Evolutionary conservation across 2,113 vertebrate species (phyloP).

Genomic region (Labrus mixtus): DNA sequence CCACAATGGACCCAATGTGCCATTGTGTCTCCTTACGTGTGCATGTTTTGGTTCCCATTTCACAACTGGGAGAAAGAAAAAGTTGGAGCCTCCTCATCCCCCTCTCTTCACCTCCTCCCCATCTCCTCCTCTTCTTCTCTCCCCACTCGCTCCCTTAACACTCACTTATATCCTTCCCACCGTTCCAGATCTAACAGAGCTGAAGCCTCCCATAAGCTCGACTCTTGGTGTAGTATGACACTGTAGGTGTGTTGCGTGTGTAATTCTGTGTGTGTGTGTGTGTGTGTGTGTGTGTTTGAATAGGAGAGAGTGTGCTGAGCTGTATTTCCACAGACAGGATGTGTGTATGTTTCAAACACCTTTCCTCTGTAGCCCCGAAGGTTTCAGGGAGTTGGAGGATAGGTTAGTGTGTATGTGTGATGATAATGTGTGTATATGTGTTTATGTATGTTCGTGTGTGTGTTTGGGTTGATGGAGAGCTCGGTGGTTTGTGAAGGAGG

Average conservation of each 20-base stretch:
- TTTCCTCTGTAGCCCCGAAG: slow-evolving; percentile 73
- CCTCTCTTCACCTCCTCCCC: slow-evolving; percentile 45
- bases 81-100: slow-evolving; percentile 49
- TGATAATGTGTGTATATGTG: slow-evolving; percentile 23
- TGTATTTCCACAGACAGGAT: slow-evolving; percentile 63
- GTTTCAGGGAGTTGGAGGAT: slow-evolving; percentile 60
- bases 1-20: background rate
- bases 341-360: slow-evolving; percentile 79
- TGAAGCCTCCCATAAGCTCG: slow-evolving; percentile 59
- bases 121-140: slow-evolving; percentile 45
- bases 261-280: slow-evolving; percentile 15
- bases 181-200: slow-evolving; percentile 63
- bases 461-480: slow-evolving; percentile 32
- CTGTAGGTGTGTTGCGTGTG: slow-evolving; percentile 47
- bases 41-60: slow-evolving; percentile 23
- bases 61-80: slow-evolving; percentile 19
- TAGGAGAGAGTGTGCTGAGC: slow-evolving; percentile 32
- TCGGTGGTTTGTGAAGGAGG: slow-evolving; percentile 54
- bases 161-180: slow-evolving; percentile 62
- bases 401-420: slow-evolving; percentile 42
- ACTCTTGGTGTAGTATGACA: slow-evolving; percentile 67
- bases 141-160: slow-evolving; percentile 40
- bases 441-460: background rate
- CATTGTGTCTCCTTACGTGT: slow-evolving; percentile 20
- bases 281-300: slow-evolving; percentile 23